phyloP scores from a whole-genome alignment of 92 coral and sea anemone genomes.

The Bergia puertoricense region DNA sequence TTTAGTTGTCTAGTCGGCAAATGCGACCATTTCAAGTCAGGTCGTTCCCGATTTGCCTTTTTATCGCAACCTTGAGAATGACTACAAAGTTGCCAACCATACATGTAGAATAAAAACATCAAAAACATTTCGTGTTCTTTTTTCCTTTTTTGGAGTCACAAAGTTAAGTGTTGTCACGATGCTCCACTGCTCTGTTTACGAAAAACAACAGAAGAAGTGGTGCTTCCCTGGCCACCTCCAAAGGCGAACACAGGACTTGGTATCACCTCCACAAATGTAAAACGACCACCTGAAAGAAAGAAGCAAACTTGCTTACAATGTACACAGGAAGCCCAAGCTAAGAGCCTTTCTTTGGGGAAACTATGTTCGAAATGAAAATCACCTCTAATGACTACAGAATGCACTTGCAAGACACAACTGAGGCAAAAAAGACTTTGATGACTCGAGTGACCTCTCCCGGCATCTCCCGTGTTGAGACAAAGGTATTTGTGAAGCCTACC shows the following conservation, averaged over 20 bases:
- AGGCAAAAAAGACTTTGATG: too few relatives aligned
- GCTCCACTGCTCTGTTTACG: neutral
- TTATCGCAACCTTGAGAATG: too few relatives aligned
- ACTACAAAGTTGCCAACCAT: too few relatives aligned
- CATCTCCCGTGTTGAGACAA: too few relatives aligned
- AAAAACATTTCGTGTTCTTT: neutral
- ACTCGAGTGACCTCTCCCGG: too few relatives aligned
- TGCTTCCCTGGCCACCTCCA: slow-evolving; percentile 9
- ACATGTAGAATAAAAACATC: neutral
- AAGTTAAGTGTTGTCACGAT: neutral
- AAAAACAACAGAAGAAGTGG: slow-evolving; percentile 13
- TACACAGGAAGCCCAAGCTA: neutral
- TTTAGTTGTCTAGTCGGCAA: neutral
- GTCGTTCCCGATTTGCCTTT: neutral
- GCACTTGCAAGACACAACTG: too few relatives aligned
- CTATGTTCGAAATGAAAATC: too few relatives aligned
- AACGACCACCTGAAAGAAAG: slow-evolving; percentile 11
- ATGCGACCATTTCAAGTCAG: neutral
- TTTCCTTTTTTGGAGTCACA: neutral
- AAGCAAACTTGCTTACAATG: neutral
- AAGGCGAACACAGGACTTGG: slow-evolving; percentile 22
- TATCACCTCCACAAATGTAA: slow-evolving; percentile 5
- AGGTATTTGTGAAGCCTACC: too few relatives aligned
- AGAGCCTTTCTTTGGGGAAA: neutral
- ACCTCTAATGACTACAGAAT: too few relatives aligned